phyloP scores from a whole-genome alignment of 2,888 invertebrate genomes.

The Luperina nickerlii region DNA sequence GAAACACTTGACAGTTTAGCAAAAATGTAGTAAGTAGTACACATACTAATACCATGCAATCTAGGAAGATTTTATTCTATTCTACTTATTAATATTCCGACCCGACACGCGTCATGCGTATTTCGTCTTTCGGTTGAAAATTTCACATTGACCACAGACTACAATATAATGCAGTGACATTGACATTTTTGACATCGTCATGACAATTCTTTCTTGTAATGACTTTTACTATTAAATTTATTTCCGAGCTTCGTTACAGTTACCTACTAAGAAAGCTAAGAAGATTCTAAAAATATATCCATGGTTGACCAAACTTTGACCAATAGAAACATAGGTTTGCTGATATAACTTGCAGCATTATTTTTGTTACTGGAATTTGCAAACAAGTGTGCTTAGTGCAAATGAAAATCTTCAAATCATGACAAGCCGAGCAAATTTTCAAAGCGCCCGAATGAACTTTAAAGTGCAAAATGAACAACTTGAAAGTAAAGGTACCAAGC shows the following conservation, averaged over 20 bases:
- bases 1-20: too few species aligned
- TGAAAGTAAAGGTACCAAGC: constrained; percentile 93
- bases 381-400: constrained; percentile 30
- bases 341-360: background rate
- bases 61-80: too few species aligned
- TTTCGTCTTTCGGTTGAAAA: too few species aligned
- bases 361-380: background rate
- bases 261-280: background rate
- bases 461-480: constrained; percentile 85
- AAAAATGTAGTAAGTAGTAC: too few species aligned
- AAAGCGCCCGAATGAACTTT: constrained; percentile 86
- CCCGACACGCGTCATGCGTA: too few species aligned
- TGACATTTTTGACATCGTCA: too few species aligned
- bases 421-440: constrained; percentile 82
- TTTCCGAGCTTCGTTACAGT: background rate
- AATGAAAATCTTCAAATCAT: constrained; percentile 74
- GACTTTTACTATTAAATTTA: background rate
- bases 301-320: constrained; percentile 8
- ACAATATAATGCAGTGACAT: too few species aligned
- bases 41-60: too few species aligned
- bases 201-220: too few species aligned
- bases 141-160: too few species aligned
- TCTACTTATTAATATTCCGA: too few species aligned
- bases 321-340: background rate
- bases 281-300: constrained; percentile 26